Conservation (phyloP, 1,140 invertebrate genomes). For the Helicoverpa zea region DNA sequence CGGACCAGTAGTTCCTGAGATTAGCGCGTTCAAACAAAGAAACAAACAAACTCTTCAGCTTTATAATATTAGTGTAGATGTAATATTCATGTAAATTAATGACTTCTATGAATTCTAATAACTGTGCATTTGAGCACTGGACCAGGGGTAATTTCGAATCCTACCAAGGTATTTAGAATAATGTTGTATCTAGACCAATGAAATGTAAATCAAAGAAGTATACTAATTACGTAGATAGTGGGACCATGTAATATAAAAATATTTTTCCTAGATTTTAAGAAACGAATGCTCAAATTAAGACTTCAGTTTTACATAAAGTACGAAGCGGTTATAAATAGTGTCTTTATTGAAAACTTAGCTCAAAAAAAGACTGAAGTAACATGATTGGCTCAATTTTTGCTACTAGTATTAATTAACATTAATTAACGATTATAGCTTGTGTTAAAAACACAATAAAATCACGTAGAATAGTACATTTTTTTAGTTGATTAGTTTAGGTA, state of each 20-base stretch:
- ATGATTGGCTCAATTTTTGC: constrained; percentile 45
- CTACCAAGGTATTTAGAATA: no score
- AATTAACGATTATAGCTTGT: constrained; percentile 6
- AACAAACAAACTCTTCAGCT: no score
- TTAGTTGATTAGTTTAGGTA: background rate
- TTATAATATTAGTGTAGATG: no score
- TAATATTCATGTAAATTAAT: no score
- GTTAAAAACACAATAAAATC: constrained; percentile 39
- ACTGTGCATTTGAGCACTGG: no score
- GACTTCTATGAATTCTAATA: no score
- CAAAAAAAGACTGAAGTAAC: constrained; percentile 61
- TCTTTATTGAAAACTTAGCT: constrained; percentile 33
- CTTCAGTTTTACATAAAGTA: background rate
- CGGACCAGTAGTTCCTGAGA: no score
- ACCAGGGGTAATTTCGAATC: no score
- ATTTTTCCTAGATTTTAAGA: background rate
- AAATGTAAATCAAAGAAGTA: no score
- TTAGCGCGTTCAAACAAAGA: no score
- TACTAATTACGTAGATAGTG: no score
- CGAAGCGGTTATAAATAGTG: background rate
- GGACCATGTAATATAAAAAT: background rate
- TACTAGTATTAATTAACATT: constrained; percentile 5
- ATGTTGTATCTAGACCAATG: no score
- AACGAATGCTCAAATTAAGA: background rate
- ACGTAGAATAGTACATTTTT: background rate